These are phyloP conservation scores for Hirudinaria manillensis DNA, from an alignment of 2,888 invertebrate genomes.

Conservation along the genomic window DNA sequence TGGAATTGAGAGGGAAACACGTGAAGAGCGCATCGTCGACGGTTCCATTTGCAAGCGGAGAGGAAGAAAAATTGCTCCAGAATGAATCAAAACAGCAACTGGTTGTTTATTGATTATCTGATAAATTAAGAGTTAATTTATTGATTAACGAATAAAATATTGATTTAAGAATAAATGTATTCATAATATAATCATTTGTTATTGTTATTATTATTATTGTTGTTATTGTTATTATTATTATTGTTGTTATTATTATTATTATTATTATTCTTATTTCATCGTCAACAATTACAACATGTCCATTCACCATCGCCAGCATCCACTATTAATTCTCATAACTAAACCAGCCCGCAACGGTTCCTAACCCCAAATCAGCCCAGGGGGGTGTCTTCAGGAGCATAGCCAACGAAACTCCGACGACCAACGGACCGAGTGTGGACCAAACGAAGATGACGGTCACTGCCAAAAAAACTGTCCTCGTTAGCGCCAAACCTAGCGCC, in stretches of 20 bases:
- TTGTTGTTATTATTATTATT: too few relatives aligned
- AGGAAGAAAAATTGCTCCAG: conserved; percentile 35
- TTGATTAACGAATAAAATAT: neutral
- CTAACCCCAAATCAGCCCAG: neutral
- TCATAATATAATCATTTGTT: neutral
- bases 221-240: too few relatives aligned
- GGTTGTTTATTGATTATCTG: neutral
- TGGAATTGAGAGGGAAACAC: conserved; percentile 38
- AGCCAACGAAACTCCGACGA: neutral
- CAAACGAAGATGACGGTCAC: conserved; percentile 28
- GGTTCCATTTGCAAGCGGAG: conserved; percentile 38
- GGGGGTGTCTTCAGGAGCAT: conserved; percentile 16
- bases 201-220: too few relatives aligned
- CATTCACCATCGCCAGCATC: too few relatives aligned
- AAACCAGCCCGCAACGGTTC: conserved; percentile 6
- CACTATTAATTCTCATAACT: neutral
- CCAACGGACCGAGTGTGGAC: conserved; percentile 9
- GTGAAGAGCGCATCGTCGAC: conserved; percentile 32
- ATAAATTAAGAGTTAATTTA: neutral
- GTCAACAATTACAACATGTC: too few relatives aligned
- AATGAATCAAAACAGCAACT: neutral
- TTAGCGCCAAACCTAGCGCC: conserved; percentile 23
- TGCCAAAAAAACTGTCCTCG: conserved; percentile 25
- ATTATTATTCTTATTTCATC: too few relatives aligned
- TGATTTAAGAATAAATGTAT: neutral